Evolutionary conservation across 2,113 vertebrate species (phyloP), one percentile per base, ranked within the genome.

Genomic region (Cryptotis parvus): DNA sequence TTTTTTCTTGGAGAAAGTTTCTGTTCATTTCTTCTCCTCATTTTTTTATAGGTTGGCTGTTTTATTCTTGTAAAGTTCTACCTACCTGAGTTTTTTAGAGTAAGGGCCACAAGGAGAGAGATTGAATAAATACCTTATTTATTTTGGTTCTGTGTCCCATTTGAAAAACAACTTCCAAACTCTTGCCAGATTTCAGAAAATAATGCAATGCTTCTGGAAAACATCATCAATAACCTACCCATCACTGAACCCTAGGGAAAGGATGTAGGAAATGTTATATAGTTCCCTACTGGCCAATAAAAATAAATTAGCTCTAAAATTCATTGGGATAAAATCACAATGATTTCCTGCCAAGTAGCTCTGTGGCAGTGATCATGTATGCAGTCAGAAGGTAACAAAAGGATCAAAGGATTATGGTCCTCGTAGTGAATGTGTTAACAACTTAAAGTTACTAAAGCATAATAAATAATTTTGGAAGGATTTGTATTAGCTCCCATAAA

Each of bases 261-360:
- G 37, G 68, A 63, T 58, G 18, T 89, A 22, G 74, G 78, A 4
- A n/a, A 39, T 91, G 49, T 37, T 85, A 31, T 45, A 29, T 18
- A 39, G 43, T 84, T 9, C 45, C 68, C 68, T 58, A 41, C 52
- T 68, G 88, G 33, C 68, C 68, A 90, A 72, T 83, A 78, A 80
- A 90, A 91, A 89, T 9, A 73, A 58, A 83, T 75, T 81, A 82
- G 52, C 49, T 79, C 70, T 88, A 72, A 79, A 92, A 93, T 84
- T 76, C 82, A 66, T 61, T 77, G 31, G 63, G 10, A 87, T 85
- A 87, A 70, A 69, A 90, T 82, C n/a, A 68, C 33, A 77, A 27
- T 58, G 63, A 82, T 84, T 86, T 87, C 41, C 75, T 55, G 75
- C 74, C 89, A 79, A 88, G 75, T 88, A 72, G 89, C 72, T 87